Percentiles rank a stretch among this genome's conserved stretches.
phyloP scores from a whole-genome alignment of 1,140 invertebrate species.

The Apis florea region DNA sequence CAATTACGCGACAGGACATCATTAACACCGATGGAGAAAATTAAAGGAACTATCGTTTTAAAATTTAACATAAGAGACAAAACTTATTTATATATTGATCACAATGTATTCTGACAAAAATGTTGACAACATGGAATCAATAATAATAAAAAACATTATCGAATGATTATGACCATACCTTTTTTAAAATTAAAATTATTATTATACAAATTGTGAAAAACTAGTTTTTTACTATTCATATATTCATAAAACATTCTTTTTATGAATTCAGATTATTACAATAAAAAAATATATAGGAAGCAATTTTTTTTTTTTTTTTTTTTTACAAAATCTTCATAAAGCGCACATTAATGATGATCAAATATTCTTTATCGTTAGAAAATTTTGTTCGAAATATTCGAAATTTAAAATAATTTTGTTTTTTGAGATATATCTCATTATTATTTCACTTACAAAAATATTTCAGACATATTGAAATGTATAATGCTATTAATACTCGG shows the following conservation, averaged over 20 bases:
- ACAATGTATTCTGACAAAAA: neutral
- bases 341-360: neutral
- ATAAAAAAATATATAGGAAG: neutral
- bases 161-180: neutral
- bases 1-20: too few species aligned
- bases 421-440: neutral
- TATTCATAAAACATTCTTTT: neutral
- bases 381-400: neutral
- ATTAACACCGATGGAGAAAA: neutral
- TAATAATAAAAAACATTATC: neutral
- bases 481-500: constrained; percentile 28
- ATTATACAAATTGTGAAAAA: neutral
- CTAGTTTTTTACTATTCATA: neutral
- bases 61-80: neutral
- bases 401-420: neutral
- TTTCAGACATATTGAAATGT: constrained; percentile 17
- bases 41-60: neutral
- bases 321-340: neutral
- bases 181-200: constrained; percentile 1
- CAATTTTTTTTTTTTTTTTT: neutral
- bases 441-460: constrained; percentile 37
- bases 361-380: neutral
- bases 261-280: neutral
- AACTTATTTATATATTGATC: neutral
- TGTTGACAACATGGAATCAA: neutral